Percentiles rank a stretch among this genome's conserved stretches.
Conservation (phyloP, 2,113 vertebrate species). For the Holacanthus passer region DNA sequence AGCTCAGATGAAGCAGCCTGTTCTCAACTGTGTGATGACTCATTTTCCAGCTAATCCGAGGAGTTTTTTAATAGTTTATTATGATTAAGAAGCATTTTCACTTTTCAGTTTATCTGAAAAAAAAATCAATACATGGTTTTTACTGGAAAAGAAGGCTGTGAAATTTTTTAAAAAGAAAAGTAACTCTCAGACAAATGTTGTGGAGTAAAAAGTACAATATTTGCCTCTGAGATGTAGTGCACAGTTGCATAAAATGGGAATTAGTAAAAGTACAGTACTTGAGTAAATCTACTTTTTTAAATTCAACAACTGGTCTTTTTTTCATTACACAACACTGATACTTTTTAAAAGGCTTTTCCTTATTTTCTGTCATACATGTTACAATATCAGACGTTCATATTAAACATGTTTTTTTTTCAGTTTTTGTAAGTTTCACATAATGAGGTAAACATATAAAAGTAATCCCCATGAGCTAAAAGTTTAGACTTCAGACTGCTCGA, state of each 20-base stretch:
- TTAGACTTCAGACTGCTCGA: no score
- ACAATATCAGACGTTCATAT: no score
- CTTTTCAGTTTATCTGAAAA: not conserved
- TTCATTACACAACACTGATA: not conserved
- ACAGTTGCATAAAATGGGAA: not conserved
- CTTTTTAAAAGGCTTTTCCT: no score
- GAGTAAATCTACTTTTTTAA: not conserved
- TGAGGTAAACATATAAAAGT: no score
- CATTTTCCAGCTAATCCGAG: not conserved
- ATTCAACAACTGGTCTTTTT: not conserved
- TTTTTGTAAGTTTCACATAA: no score
- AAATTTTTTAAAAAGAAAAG: not conserved
- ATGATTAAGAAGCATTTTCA: not conserved
- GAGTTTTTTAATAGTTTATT: not conserved
- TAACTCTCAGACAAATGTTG: not conserved
- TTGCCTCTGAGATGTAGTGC: not conserved
- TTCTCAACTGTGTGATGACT: no score
- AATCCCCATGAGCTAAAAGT: no score
- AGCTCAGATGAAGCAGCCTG: no score
- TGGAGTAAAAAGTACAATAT: not conserved
- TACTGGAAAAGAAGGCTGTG: not conserved
- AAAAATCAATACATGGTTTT: not conserved
- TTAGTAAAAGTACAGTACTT: not conserved
- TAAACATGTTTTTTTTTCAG: no score
- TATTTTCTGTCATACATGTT: no score